Conservation (phyloP, 1,140 invertebrate genomes). For the Eumeta japonica region DNA sequence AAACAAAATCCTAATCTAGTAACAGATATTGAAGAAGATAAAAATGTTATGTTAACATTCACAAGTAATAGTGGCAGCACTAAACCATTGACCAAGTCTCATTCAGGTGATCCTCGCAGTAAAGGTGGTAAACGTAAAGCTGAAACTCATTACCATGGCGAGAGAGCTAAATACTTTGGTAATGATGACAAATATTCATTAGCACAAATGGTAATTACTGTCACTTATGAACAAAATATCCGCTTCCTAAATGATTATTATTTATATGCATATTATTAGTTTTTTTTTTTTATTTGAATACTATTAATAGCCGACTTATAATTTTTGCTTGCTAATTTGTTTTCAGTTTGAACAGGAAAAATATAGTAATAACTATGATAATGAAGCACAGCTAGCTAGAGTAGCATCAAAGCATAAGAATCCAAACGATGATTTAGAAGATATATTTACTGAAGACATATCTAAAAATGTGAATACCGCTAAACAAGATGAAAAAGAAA, state of each 20-base stretch:
- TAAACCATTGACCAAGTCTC: constrained; percentile 54
- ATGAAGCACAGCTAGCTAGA: constrained; percentile 78
- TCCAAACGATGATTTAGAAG: constrained; percentile 79
- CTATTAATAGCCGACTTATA: no score
- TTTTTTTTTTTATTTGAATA: no score
- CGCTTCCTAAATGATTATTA: no score
- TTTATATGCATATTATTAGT: no score
- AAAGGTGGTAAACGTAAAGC: constrained; percentile 61
- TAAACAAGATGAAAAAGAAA: constrained; percentile 66
- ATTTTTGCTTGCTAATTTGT: no score
- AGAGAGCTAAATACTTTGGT: constrained; percentile 81
- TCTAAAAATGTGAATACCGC: constrained; percentile 61
- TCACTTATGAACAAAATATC: no score
- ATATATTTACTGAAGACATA: constrained; percentile 79
- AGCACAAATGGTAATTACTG: constrained; percentile 79
- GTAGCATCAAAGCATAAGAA: constrained; percentile 68
- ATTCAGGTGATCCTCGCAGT: constrained; percentile 35
- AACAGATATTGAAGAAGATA: constrained; percentile 40
- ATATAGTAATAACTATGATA: constrained; percentile 74
- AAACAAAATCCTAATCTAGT: constrained; percentile 47
- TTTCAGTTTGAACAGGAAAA: constrained; percentile 88
- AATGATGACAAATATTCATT: constrained; percentile 89
- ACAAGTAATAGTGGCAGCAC: constrained; percentile 68
- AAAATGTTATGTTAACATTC: constrained; percentile 70
- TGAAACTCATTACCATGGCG: constrained; percentile 72